Conservation (phyloP, 2,888 invertebrate genomes). For the Napeogenes sylphis region DNA sequence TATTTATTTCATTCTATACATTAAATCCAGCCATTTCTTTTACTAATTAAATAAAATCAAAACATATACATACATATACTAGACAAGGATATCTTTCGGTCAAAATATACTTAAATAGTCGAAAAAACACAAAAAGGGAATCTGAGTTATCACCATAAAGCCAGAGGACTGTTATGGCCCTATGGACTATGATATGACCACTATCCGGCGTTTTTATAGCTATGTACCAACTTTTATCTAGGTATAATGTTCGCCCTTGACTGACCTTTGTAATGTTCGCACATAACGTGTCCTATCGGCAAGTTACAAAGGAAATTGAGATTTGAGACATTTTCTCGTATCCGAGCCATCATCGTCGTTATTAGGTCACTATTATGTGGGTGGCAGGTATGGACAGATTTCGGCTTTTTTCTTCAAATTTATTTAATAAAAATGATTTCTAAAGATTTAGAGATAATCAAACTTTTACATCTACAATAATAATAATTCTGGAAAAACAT, state of each 20-base stretch:
- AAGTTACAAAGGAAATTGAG: constrained; percentile 35
- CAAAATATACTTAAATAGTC: constrained; percentile 11
- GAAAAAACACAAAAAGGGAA: constrained; percentile 14
- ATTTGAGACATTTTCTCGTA: constrained; percentile 22
- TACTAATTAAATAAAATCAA: too few species aligned
- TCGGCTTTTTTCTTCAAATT: background rate
- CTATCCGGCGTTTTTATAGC: constrained; percentile 29
- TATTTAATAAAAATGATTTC: background rate
- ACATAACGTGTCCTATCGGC: constrained; percentile 31
- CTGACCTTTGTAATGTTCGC: constrained; percentile 36
- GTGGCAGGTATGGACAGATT: constrained; percentile 2
- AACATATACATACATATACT: background rate
- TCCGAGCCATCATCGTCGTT: constrained; percentile 2
- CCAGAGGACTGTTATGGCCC: constrained; percentile 23
- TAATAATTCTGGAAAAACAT: too few species aligned
- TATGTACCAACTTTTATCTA: constrained; percentile 29
- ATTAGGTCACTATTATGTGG: constrained; percentile 1
- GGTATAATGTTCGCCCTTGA: constrained; percentile 32
- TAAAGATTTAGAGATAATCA: too few species aligned
- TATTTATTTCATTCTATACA: too few species aligned
- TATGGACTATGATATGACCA: constrained; percentile 22
- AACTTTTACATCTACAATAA: too few species aligned
- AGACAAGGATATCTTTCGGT: background rate
- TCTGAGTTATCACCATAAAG: constrained; percentile 29
- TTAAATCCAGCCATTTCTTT: too few species aligned